These are phyloP conservation scores for Zaprionus obscuricornis DNA, from an alignment of 2,888 invertebrate species.

Conservation along the genomic window DNA sequence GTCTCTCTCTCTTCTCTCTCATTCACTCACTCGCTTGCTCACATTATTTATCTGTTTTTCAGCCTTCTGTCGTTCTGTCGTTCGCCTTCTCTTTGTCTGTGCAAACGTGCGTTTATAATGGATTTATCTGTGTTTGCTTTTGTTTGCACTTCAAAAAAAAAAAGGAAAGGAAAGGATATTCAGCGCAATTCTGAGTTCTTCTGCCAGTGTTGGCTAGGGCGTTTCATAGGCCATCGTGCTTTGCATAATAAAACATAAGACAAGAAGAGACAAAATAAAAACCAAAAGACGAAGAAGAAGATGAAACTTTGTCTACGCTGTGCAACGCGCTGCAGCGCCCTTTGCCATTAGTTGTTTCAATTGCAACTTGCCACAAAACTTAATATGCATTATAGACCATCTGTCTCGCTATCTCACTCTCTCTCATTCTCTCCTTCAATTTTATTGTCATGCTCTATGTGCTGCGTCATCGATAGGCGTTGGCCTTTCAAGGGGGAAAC, in stretches of 20 bases:
- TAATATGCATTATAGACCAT: slow-evolving; percentile 43
- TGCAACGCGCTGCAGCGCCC: too few species aligned
- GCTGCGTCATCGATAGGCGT: slow-evolving; percentile 27
- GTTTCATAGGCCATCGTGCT: slow-evolving; percentile 51
- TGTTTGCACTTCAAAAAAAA: slow-evolving; percentile 38
- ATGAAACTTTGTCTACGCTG: too few species aligned
- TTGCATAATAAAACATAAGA: slow-evolving; percentile 61
- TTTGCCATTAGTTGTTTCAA: slow-evolving; percentile 4
- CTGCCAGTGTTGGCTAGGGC: too few species aligned
- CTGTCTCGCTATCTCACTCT: not conserved
- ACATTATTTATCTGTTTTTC: too few species aligned
- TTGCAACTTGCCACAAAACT: slow-evolving; percentile 48
- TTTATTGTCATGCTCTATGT: too few species aligned
- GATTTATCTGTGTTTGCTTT: slow-evolving; percentile 62
- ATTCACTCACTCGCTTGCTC: not conserved
- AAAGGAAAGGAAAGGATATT: slow-evolving; percentile 41
- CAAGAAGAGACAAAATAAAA: too few species aligned
- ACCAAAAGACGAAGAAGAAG: too few species aligned
- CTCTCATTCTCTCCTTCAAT: not conserved
- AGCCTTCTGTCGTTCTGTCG: slow-evolving; percentile 4
- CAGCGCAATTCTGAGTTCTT: slow-evolving; percentile 24
- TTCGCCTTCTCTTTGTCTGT: slow-evolving; percentile 44
- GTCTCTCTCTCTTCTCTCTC: not conserved
- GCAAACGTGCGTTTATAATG: slow-evolving; percentile 71
- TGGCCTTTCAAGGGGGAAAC: slow-evolving; percentile 10